phyloP scores from a whole-genome alignment of 2,888 invertebrate genomes.

The Pogonocherus hispidulus region DNA sequence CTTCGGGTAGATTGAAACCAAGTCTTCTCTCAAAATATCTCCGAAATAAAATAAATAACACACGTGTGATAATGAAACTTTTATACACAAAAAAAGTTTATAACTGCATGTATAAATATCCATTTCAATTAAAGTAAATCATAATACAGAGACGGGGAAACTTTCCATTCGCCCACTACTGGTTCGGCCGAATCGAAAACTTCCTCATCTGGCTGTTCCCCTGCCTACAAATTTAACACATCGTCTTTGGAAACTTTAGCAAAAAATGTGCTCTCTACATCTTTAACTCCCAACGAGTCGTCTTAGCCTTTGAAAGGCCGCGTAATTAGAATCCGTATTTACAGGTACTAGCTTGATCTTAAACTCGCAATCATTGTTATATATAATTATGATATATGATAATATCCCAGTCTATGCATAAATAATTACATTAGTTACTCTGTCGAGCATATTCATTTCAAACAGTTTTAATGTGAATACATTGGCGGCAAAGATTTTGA shows the following conservation, averaged over 20 bases:
- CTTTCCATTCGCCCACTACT: not conserved
- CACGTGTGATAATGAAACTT: not conserved
- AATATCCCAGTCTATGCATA: constrained; percentile 1
- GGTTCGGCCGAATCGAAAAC: not conserved
- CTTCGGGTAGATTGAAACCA: too few relatives aligned
- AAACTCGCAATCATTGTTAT: not conserved
- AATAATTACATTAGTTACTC: constrained; percentile 36
- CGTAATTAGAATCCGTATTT: constrained; percentile 1
- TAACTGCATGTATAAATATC: not conserved
- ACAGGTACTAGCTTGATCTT: not conserved
- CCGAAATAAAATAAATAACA: too few relatives aligned
- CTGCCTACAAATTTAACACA: not conserved
- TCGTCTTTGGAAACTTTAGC: not conserved
- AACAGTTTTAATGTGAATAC: constrained; percentile 28
- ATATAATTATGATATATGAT: not conserved
- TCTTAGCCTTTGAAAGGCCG: not conserved
- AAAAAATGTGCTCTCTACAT: not conserved
- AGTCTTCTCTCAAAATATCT: not conserved
- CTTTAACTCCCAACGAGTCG: not conserved
- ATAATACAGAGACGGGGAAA: not conserved
- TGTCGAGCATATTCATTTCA: constrained; percentile 23
- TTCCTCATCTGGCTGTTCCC: not conserved
- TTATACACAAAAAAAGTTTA: not conserved
- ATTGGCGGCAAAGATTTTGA: not conserved
- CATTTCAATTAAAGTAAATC: not conserved